These are phyloP conservation scores for Acipenser oxyrinchus DNA, from an alignment of 2,797 vertebrate genomes.

Conservation along the genomic window DNA sequence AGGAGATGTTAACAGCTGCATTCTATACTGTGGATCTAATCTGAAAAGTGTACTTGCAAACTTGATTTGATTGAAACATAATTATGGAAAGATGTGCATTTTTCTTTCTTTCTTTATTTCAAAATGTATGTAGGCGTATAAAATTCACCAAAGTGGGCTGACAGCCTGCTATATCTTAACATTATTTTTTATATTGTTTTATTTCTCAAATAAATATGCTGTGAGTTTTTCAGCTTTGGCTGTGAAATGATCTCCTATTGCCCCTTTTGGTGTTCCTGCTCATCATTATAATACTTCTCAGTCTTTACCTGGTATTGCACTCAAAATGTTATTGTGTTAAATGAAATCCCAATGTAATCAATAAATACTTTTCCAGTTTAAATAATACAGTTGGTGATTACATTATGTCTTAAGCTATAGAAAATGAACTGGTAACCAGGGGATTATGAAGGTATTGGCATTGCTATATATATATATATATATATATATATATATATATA, in stretches of 20 bases:
- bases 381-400: background rate
- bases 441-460: background rate
- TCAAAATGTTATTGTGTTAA: background rate
- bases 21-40: too few relatives aligned
- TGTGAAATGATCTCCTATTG: constrained; percentile 2
- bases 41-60: too few relatives aligned
- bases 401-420: background rate
- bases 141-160: background rate
- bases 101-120: background rate
- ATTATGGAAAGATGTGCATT: background rate
- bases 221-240: background rate
- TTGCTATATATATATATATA: background rate
- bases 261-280: constrained; percentile 2
- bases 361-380: constrained; percentile 5
- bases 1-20: too few relatives aligned
- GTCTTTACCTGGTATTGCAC: background rate
- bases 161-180: background rate
- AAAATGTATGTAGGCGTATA: background rate
- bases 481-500: constrained; percentile 7
- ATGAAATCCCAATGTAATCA: background rate
- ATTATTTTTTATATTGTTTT: too few relatives aligned
- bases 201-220: background rate
- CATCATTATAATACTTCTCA: background rate
- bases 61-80: background rate
- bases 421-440: background rate